Evolutionary conservation across 2,797 vertebrate species (phyloP), one percentile per base, ranked within the genome.

Genomic region (Bradypodion ventrale): DNA sequence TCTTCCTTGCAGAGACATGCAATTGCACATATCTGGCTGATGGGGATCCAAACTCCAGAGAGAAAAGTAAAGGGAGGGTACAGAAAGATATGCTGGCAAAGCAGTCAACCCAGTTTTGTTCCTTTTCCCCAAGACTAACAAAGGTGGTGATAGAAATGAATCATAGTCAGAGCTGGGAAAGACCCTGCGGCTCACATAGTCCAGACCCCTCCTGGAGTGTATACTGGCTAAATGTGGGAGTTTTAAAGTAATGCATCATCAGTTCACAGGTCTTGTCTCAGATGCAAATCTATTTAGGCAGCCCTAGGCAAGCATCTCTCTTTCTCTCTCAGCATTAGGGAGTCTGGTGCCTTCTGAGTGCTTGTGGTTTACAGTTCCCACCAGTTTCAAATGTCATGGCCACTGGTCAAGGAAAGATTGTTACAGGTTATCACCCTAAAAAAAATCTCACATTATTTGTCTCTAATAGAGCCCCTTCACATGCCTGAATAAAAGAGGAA

Each of bases 1-100:
- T 74, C 74, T 40, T 81, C 65, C 79, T 70, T 76, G 66, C 60
- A 63, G 73, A 74, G 79, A 85, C 73, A 70, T 85, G 79, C n/a
- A 75, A 52, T 70, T 44, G 59, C 65, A 81, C 42, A 63, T 62
- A 77, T 27, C 79, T 69, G 62, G 70, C 52, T 42, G 70, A 77
- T 70, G 63, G 63, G 74, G 42, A 81, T 46, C 27, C 56, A 23
- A 68, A 77, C 42, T 32, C 52, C 25, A 25, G 13, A 23, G 32
- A 70, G 32, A 81, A 81, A 79, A 81, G 40, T 52, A 59, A 49
- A 49, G 29, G 32, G 40, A 56, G 42, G 32, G 40, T 70, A 16
- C n/a, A 9, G 40, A 60, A 75, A 44, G 9, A 69, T 69, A 70
- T 69, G n/a, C 49, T 68, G 40, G 73, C 52, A 69, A 52, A 60